These are phyloP conservation scores for Pyrgilauda ruficollis DNA, from an alignment of 2,113 vertebrate genomes.

Conservation along the genomic window DNA sequence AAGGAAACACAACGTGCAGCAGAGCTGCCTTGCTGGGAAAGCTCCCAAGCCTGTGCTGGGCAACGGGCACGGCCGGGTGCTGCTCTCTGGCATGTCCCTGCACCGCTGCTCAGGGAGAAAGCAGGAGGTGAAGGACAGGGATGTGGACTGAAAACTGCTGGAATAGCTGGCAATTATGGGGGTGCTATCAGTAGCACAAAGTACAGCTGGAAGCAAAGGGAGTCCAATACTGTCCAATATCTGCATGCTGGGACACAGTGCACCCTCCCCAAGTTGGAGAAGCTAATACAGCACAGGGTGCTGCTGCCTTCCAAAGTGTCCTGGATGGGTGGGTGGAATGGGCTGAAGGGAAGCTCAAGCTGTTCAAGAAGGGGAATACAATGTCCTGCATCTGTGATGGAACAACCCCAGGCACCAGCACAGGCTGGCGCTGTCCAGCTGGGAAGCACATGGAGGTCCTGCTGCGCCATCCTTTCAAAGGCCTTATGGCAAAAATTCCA, in stretches of 20 bases:
- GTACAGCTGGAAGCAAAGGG: neutral
- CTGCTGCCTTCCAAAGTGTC: neutral
- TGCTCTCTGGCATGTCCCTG: no score
- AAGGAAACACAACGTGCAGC: neutral
- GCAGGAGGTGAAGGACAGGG: neutral
- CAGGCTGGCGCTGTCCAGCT: neutral
- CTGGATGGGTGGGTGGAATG: neutral
- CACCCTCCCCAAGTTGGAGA: neutral
- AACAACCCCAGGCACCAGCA: neutral
- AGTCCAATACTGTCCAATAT: neutral
- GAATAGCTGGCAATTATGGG: neutral
- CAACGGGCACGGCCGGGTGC: accelerated
- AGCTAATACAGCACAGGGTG: neutral
- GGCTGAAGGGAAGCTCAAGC: neutral
- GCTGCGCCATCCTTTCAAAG: neutral
- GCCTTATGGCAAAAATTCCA: neutral
- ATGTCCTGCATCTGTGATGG: neutral
- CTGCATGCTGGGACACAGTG: neutral
- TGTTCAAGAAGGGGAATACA: neutral
- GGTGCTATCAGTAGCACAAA: neutral
- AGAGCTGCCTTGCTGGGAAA: neutral
- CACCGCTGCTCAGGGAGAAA: accelerated
- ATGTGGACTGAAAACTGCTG: neutral
- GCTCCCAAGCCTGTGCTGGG: neutral
- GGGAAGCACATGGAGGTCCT: neutral